Conservation (phyloP, 2,888 invertebrate species). For the Diadegma fenestrale region DNA sequence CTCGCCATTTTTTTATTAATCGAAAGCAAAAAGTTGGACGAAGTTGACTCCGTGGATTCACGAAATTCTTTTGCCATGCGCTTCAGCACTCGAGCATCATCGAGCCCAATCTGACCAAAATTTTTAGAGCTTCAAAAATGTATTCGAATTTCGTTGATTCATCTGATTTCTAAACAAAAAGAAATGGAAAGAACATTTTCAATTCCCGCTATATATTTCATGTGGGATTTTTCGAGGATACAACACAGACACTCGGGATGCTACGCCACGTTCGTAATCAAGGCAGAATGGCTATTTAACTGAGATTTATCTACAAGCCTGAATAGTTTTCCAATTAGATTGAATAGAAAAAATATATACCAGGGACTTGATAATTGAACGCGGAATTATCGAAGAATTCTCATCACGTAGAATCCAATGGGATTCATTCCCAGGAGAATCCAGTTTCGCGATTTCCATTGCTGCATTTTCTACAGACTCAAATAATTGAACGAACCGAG, state of each 20-base stretch:
- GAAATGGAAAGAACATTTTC: background rate
- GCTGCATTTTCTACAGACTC: background rate
- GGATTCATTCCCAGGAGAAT: background rate
- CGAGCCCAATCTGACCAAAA: too few relatives aligned
- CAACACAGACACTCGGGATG: slow-evolving; percentile 27
- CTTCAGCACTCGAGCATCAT: background rate
- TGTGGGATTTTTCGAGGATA: background rate
- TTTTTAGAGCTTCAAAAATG: too few relatives aligned
- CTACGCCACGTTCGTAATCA: slow-evolving; percentile 42
- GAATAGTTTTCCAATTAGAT: slow-evolving; percentile 46
- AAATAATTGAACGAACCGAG: background rate
- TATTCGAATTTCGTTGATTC: too few relatives aligned
- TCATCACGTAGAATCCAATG: slow-evolving; percentile 11
- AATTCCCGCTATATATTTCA: background rate
- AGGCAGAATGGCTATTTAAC: slow-evolving; percentile 17
- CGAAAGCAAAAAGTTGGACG: background rate
- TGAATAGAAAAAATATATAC: slow-evolving; percentile 27
- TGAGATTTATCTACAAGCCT: slow-evolving; percentile 21
- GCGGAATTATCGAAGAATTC: slow-evolving; percentile 21
- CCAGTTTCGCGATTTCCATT: background rate
- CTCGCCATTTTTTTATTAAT: background rate
- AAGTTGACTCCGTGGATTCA: background rate
- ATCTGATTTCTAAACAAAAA: too few relatives aligned
- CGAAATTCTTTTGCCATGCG: background rate
- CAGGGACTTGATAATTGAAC: slow-evolving; percentile 28